These are phyloP conservation scores for Sorex fumeus DNA, from an alignment of 2,113 vertebrate species.

Conservation along the genomic window DNA sequence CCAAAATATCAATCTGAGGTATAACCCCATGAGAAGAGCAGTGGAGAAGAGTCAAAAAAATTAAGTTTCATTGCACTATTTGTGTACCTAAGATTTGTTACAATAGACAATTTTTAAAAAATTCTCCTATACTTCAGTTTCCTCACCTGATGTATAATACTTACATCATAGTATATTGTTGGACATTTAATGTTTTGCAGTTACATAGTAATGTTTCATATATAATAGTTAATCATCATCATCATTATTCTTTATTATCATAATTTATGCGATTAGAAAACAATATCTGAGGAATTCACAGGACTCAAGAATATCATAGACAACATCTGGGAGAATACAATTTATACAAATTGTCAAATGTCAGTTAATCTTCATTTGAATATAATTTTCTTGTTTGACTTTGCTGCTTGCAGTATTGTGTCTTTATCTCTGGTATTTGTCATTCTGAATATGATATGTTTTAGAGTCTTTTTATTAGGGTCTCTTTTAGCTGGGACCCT, in stretches of 20 bases:
- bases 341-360: neutral
- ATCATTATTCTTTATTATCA: neutral
- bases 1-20: neutral
- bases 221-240: neutral
- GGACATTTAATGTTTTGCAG: neutral
- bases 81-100: neutral
- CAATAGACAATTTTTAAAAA: neutral
- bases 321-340: neutral
- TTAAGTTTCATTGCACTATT: neutral
- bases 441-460: too few species aligned
- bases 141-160: neutral
- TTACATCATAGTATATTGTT: neutral
- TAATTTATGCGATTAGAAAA: constrained; percentile 23
- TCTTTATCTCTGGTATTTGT: too few species aligned
- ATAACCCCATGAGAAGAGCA: neutral
- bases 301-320: neutral
- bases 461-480: too few species aligned
- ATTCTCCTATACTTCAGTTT: constrained; percentile 3
- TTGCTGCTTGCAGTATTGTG: too few species aligned
- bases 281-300: neutral
- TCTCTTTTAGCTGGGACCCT: too few species aligned
- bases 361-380: neutral
- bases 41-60: neutral
- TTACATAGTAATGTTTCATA: neutral
- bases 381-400: too few species aligned